Percentiles rank a stretch among this genome's conserved stretches.
Conservation (phyloP, 1,140 invertebrate genomes). For the Magallana gigas region DNA sequence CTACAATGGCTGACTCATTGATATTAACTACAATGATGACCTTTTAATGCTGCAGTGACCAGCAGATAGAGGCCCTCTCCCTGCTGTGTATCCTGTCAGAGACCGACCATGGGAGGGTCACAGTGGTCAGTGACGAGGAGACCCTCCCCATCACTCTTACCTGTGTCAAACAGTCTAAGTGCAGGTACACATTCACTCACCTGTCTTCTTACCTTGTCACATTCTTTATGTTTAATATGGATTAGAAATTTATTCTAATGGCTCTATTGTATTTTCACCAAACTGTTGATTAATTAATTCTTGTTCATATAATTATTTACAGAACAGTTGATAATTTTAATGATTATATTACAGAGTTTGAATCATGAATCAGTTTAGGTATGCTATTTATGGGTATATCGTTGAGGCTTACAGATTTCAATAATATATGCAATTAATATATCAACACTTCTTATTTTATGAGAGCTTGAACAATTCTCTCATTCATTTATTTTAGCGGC, state of each 20-base stretch:
- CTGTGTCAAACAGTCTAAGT: slow-evolving; percentile 64
- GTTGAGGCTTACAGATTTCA: not conserved
- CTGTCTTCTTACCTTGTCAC: not conserved
- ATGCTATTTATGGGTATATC: not conserved
- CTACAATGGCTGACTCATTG: too few relatives aligned
- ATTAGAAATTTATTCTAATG: too few relatives aligned
- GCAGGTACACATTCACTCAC: slow-evolving; percentile 50
- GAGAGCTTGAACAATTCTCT: too few relatives aligned
- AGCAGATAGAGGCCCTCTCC: slow-evolving; percentile 58
- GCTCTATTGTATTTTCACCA: too few relatives aligned
- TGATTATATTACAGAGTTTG: not conserved
- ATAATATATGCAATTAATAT: not conserved
- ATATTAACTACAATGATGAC: too few relatives aligned
- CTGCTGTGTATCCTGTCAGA: slow-evolving; percentile 55
- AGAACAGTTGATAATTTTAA: too few relatives aligned
- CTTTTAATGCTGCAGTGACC: slow-evolving; percentile 48
- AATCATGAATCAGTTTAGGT: not conserved
- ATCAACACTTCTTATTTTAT: too few relatives aligned
- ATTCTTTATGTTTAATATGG: not conserved
- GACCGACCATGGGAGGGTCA: slow-evolving; percentile 54
- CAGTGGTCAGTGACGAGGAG: slow-evolving; percentile 54
- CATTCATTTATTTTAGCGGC: too few relatives aligned
- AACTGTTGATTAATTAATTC: too few relatives aligned
- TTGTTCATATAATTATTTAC: too few relatives aligned
- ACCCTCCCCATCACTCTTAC: slow-evolving; percentile 57